These are phyloP conservation scores for Globodera ellingtonae DNA, from an alignment of 1,140 invertebrate genomes.

Conservation along the genomic window DNA sequence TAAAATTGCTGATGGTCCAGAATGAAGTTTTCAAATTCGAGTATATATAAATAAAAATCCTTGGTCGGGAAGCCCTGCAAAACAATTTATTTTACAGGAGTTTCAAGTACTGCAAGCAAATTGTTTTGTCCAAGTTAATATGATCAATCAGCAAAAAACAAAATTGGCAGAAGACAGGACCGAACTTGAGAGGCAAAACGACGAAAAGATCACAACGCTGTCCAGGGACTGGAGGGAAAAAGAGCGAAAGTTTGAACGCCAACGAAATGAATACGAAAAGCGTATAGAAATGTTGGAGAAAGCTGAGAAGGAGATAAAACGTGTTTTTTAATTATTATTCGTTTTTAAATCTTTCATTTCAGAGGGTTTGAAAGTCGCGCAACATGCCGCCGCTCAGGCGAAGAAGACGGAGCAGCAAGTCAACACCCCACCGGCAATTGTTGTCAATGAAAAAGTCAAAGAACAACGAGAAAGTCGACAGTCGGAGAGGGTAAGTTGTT, in stretches of 20 bases:
- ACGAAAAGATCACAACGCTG: slow-evolving; percentile 29
- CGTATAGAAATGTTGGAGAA: slow-evolving; percentile 36
- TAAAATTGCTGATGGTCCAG: no score
- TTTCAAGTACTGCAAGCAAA: slow-evolving; percentile 24
- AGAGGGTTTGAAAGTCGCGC: slow-evolving; percentile 39
- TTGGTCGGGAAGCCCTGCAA: no score
- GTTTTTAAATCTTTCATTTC: slow-evolving; percentile 17
- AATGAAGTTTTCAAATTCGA: not conserved
- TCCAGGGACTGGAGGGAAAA: slow-evolving; percentile 33
- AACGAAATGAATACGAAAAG: slow-evolving; percentile 28
- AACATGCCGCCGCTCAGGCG: slow-evolving; percentile 15
- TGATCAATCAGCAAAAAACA: slow-evolving; percentile 15
- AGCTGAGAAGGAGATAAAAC: slow-evolving; percentile 38
- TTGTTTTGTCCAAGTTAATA: slow-evolving; percentile 16
- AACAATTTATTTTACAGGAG: slow-evolving; percentile 5
- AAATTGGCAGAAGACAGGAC: slow-evolving; percentile 31
- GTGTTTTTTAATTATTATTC: not conserved
- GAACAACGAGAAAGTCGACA: not conserved
- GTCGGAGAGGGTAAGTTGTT: not conserved
- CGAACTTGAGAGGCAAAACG: slow-evolving; percentile 35
- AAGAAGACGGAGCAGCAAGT: not conserved
- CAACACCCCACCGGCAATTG: not conserved
- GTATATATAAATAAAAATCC: not conserved
- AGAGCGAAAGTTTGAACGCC: slow-evolving; percentile 37
- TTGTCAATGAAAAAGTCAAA: not conserved